These are phyloP conservation scores for Iselma pallidipennis DNA, from an alignment of 2,888 invertebrate species.

Conservation along the genomic window DNA sequence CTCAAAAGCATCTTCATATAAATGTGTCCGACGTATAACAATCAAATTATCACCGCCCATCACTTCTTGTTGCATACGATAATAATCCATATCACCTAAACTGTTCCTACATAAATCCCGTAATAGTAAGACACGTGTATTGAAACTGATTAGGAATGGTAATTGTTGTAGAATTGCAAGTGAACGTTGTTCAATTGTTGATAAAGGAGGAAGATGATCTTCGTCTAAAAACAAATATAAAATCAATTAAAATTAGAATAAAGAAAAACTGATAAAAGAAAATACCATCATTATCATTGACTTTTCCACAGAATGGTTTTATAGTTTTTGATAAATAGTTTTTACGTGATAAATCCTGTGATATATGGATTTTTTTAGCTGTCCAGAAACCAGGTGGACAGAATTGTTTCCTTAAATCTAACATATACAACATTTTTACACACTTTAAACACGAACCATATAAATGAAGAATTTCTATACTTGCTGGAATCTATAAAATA, in stretches of 20 bases:
- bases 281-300: slow-evolving; percentile 44
- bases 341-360: slow-evolving; percentile 50
- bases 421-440: slow-evolving; percentile 68
- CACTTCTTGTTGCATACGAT: slow-evolving; percentile 49
- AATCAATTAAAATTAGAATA: background rate
- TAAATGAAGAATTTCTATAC: slow-evolving; percentile 51
- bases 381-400: slow-evolving; percentile 60
- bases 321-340: slow-evolving; percentile 52
- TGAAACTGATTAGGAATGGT: slow-evolving; percentile 93
- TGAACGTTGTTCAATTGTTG: slow-evolving; percentile 85
- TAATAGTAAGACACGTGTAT: slow-evolving; percentile 83
- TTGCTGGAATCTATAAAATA: slow-evolving; percentile 41
- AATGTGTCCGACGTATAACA: slow-evolving; percentile 81
- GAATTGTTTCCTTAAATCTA: slow-evolving; percentile 82
- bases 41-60: slow-evolving; percentile 55
- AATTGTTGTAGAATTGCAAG: slow-evolving; percentile 88
- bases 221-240: slow-evolving; percentile 50
- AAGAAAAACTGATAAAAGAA: slow-evolving; percentile 2
- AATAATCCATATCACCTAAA: slow-evolving; percentile 48
- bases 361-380: slow-evolving; percentile 52
- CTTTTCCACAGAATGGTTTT: slow-evolving; percentile 49
- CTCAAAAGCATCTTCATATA: slow-evolving; percentile 99
- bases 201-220: slow-evolving; percentile 82
- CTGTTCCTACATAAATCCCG: slow-evolving; percentile 66
- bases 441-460: slow-evolving; percentile 51